Conservation (phyloP, 2,797 vertebrate species). For the Moxostoma hubbsi region DNA sequence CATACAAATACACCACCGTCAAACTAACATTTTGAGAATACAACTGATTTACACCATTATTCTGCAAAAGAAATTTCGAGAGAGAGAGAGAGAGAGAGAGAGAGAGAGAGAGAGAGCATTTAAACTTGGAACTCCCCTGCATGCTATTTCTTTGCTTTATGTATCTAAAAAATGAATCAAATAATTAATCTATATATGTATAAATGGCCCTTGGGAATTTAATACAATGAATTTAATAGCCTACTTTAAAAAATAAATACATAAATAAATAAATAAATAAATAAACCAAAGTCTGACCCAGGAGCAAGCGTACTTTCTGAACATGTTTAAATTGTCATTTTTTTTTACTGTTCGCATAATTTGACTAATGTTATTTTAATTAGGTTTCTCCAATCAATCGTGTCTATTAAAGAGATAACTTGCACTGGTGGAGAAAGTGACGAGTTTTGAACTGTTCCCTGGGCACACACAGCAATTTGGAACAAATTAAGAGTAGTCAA, state of each 20-base stretch:
- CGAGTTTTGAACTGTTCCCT: conserved; percentile 71
- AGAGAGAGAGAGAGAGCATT: too few relatives aligned
- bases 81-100: too few relatives aligned
- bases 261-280: conserved; percentile 24
- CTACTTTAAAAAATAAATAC: conserved; percentile 66
- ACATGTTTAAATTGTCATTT: conserved; percentile 79
- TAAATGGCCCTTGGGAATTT: conserved; percentile 71
- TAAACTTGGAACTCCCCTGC: too few relatives aligned
- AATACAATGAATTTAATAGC: conserved; percentile 79
- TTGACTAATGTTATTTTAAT: conserved; percentile 82
- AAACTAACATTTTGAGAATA: conserved; percentile 60
- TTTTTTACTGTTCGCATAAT: conserved; percentile 74
- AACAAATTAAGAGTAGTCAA: conserved; percentile 79
- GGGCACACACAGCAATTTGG: conserved; percentile 72
- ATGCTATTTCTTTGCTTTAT: too few relatives aligned
- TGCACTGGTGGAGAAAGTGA: conserved; percentile 74
- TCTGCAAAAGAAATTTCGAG: too few relatives aligned
- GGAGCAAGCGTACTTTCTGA: conserved; percentile 79
- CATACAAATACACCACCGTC: conserved; percentile 65
- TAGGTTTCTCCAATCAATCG: conserved; percentile 81
- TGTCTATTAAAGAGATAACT: conserved; percentile 81
- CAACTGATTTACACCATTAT: background rate
- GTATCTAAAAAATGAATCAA: background rate
- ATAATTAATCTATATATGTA: conserved; percentile 71
- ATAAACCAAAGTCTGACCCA: conserved; percentile 75